Conservation (phyloP, 2,113 vertebrate species). For the Dasyurus viverrinus region DNA sequence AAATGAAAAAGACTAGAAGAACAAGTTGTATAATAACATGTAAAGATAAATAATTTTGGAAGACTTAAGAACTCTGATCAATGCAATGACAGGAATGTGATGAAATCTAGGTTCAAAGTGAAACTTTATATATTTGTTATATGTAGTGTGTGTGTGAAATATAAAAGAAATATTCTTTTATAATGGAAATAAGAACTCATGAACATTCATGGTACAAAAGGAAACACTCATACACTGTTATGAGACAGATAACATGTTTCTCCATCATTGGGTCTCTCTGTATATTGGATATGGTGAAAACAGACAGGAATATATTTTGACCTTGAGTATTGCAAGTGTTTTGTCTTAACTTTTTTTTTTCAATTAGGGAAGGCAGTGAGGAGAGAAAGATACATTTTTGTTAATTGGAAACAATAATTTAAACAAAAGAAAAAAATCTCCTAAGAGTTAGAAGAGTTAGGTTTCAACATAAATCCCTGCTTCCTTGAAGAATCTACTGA, state of each 20-base stretch:
- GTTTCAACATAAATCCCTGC: no score
- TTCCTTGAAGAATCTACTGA: no score
- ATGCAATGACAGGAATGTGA: background rate
- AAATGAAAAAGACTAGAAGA: background rate
- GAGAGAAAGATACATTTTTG: background rate
- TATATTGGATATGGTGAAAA: background rate
- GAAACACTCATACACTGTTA: background rate
- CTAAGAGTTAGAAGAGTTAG: background rate
- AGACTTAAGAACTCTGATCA: background rate
- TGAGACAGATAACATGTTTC: background rate
- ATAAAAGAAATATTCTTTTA: background rate
- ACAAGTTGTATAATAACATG: background rate
- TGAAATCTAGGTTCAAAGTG: background rate
- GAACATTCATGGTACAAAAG: background rate
- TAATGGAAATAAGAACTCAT: background rate
- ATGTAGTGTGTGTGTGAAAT: background rate
- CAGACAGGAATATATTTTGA: background rate
- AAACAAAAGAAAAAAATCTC: background rate
- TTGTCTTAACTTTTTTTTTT: background rate
- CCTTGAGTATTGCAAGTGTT: background rate
- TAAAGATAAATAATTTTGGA: background rate
- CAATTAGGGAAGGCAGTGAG: background rate
- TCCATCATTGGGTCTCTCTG: background rate
- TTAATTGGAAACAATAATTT: background rate
- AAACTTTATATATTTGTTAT: background rate